Base-by-base conservation (phyloP, 2,113 vertebrate species). In the Rhineura floridana region DNA sequence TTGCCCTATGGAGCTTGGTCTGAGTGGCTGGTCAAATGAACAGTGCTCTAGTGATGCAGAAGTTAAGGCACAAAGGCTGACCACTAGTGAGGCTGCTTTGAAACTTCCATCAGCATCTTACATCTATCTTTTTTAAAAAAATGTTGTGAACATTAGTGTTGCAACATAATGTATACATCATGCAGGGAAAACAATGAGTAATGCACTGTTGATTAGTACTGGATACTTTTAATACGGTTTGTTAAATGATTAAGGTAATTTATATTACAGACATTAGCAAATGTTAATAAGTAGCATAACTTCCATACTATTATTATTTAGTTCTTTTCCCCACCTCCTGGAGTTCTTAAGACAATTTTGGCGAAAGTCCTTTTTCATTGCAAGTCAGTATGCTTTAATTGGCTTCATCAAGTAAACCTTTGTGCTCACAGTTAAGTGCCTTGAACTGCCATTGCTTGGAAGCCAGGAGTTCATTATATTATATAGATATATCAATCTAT, bases 401-500 rank as follows among this genome's bases (percentile, higher is more conserved):
- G 50, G 25, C 52, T n/a, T 59, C 36, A 42, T 59, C 19, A 72
- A n/a, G 28, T 19, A 44, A 46, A 72, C 30, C 17, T 46, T 78
- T 82, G 33, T 30, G 44, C 21, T 83, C 28, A 39, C 48, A 42
- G 21, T 65, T 88, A 77, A 76, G 59, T 83, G 25, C 59, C 81
- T 39, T 88, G 55, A 83, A n/a, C n/a, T 76, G 15, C 59, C 70
- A 83, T 67, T 76, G 36, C 59, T 65, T 30, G 67, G n/a, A 67
- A 77, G 33, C 23, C 21, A 50, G 67, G 81, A 65, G 79, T 75
- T 82, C 69, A 39, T 82, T 59, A 52, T 30, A 39, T 1, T 44
- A 15, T 65, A 89, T 1, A 28, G 70, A 42, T 1, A 50, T 90
- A 90, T 86, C 67, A 85, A 88, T 91, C 91, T 89, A 75, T 89